Evolutionary conservation across 2,888 invertebrate genomes (phyloP).

Genomic region (Hanleya hanleyi): DNA sequence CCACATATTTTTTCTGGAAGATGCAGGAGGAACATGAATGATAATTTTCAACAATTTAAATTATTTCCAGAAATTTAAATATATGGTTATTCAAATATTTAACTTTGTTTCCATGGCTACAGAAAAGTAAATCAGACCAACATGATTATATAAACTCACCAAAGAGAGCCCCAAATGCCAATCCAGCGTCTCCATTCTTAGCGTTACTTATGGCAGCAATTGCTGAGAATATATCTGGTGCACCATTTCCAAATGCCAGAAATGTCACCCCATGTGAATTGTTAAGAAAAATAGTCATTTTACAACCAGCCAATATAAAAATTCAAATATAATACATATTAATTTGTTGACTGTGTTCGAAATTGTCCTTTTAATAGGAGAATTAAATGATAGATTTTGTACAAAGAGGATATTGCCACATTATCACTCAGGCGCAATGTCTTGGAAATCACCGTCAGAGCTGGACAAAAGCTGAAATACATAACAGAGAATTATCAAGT

Average conservation of each 20-base stretch:
- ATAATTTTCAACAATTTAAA: no score
- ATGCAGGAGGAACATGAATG: no score
- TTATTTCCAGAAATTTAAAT: no score
- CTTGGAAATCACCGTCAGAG: slow-evolving; percentile 73
- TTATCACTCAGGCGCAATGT: slow-evolving; percentile 74
- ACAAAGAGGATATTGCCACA: slow-evolving; percentile 72
- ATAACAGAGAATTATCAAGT: slow-evolving; percentile 24
- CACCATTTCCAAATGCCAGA: slow-evolving; percentile 82
- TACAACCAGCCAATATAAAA: no score
- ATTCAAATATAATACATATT: background rate
- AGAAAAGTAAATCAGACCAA: background rate
- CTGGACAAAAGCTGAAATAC: slow-evolving; percentile 72
- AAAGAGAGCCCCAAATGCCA: slow-evolving; percentile 72
- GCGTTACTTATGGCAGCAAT: slow-evolving; percentile 76
- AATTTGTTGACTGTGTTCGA: background rate
- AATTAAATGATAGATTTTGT: no score
- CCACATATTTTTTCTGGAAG: no score
- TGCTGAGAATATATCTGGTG: slow-evolving; percentile 81
- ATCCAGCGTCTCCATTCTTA: slow-evolving; percentile 71
- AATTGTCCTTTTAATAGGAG: no score
- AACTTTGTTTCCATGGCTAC: no score
- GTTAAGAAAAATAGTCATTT: no score
- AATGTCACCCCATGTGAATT: slow-evolving; percentile 82
- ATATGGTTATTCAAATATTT: no score
- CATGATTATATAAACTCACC: slow-evolving; percentile 44